phyloP scores from a whole-genome alignment of 2,113 vertebrate species.

The Alces alces region DNA sequence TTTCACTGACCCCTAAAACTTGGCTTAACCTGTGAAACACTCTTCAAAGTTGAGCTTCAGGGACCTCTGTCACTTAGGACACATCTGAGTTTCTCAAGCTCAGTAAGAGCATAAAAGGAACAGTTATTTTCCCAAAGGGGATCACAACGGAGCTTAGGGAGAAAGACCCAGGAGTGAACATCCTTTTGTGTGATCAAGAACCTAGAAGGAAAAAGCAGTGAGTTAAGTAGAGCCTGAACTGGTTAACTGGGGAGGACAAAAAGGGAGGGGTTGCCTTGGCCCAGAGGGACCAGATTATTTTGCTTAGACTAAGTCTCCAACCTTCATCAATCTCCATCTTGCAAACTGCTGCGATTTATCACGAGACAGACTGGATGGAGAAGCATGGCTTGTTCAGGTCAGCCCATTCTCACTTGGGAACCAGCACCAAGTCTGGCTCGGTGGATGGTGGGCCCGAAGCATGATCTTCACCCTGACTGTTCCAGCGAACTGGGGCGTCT shows the following conservation, averaged over 20 bases:
- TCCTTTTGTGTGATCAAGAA: neutral
- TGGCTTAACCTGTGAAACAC: neutral
- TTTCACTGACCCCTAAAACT: neutral
- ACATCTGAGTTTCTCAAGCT: neutral
- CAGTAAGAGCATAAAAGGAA: neutral
- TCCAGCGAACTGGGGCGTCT: neutral
- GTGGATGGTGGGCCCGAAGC: accelerated
- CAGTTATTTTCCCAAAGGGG: neutral
- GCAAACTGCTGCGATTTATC: neutral
- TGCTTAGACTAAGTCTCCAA: neutral
- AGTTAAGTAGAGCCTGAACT: neutral
- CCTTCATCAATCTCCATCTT: neutral
- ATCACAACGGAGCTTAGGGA: neutral
- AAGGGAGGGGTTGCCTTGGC: neutral
- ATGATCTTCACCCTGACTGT: neutral
- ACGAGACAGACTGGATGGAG: neutral
- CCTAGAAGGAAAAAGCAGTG: neutral
- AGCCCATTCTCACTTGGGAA: neutral
- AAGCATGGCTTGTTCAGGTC: neutral
- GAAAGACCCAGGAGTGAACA: neutral
- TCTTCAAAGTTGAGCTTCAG: neutral
- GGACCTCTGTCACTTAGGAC: neutral
- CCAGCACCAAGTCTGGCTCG: neutral
- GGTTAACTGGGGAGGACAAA: neutral
- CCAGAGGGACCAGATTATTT: neutral